These are phyloP conservation scores for Catharus fuscescens DNA, from an alignment of 2,113 vertebrate species.

Conservation along the genomic window DNA sequence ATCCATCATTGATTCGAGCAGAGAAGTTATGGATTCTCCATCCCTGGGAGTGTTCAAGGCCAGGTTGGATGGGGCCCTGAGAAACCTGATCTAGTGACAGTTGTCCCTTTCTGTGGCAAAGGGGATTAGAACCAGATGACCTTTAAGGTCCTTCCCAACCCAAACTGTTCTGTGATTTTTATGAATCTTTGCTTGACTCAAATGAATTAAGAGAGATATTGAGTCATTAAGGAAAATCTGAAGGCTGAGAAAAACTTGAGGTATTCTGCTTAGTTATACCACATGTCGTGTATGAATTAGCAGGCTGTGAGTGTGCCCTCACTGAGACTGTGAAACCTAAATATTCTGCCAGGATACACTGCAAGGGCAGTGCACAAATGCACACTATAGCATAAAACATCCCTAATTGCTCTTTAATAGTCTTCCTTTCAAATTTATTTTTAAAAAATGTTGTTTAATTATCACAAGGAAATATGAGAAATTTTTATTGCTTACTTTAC, in stretches of 20 bases:
- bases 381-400: neutral
- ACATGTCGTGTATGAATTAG: neutral
- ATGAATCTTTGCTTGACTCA: neutral
- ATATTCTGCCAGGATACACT: neutral
- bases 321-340: neutral
- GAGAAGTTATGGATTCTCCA: neutral
- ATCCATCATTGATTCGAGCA: neutral
- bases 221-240: neutral
- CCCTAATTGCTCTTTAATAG: neutral
- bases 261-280: neutral
- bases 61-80: neutral
- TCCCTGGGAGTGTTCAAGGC: neutral
- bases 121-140: neutral
- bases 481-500: neutral
- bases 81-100: neutral
- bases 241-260: neutral
- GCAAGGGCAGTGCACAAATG: neutral
- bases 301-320: neutral
- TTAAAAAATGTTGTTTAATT: neutral
- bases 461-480: neutral
- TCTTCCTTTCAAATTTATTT: neutral
- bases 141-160: neutral
- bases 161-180: neutral
- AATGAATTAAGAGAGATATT: neutral
- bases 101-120: neutral